phyloP scores from a whole-genome alignment of 2,888 invertebrate genomes.

The Dasypolia templi region DNA sequence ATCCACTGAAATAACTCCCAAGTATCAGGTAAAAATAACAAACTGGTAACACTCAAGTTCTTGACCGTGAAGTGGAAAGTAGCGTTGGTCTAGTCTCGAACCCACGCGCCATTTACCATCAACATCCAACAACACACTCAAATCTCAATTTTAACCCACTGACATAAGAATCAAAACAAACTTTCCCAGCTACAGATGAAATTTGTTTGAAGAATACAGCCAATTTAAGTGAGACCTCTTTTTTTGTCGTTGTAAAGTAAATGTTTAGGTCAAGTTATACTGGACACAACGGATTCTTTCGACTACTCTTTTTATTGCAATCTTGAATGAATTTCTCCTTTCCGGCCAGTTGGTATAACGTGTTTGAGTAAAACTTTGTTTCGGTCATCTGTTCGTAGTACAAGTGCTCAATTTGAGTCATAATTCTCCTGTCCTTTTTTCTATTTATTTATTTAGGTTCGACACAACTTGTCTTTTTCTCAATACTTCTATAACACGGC shows the following conservation, averaged over 20 bases:
- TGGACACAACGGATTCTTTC: conserved; percentile 66
- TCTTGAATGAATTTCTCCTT: conserved; percentile 68
- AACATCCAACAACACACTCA: conserved; percentile 12
- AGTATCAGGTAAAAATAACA: conserved; percentile 54
- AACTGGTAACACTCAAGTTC: conserved; percentile 80
- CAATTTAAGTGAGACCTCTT: conserved; percentile 65
- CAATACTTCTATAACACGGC: too few species aligned
- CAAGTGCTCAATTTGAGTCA: not conserved
- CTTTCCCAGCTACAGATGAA: conserved; percentile 20
- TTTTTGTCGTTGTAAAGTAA: not conserved
- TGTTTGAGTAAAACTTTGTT: conserved; percentile 38
- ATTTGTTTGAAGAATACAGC: conserved; percentile 26
- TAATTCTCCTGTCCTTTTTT: too few species aligned
- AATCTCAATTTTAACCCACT: conserved; percentile 66
- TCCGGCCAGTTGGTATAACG: conserved; percentile 38
- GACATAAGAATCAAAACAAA: conserved; percentile 24
- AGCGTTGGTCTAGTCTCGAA: conserved; percentile 75
- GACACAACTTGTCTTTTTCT: too few species aligned
- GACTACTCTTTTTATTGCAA: conserved; percentile 68
- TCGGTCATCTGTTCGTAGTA: conserved; percentile 25
- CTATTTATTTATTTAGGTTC: too few species aligned
- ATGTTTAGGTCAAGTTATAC: conserved; percentile 59
- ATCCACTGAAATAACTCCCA: conserved; percentile 40
- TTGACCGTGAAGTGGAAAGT: conserved; percentile 89
- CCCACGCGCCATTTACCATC: conserved; percentile 60